phyloP scores from a whole-genome alignment of 1,140 invertebrate genomes.

The Drosophila funebris region DNA sequence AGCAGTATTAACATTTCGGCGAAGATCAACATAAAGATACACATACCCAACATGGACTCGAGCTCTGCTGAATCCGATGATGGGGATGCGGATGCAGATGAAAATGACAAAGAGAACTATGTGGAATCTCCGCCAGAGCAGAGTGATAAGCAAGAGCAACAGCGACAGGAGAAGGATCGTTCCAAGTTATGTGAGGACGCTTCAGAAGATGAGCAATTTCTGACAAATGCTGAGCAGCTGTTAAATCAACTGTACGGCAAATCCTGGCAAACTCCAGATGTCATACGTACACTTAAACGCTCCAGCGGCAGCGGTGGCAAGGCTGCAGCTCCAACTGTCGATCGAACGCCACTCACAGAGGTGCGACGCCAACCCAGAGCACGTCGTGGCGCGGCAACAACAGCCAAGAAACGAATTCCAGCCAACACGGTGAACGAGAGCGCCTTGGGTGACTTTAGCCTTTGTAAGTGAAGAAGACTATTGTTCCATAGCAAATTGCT shows the following conservation, averaged over 20 bases:
- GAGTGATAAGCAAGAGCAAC: neutral
- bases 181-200: constrained; percentile 13
- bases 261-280: constrained; percentile 84
- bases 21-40: constrained; percentile 79
- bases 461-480: constrained; percentile 52
- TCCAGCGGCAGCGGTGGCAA: constrained; percentile 55
- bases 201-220: constrained; percentile 60
- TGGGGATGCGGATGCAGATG: neutral
- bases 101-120: neutral
- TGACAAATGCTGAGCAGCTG: constrained; percentile 83
- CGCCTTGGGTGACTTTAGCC: constrained; percentile 63
- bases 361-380: constrained; percentile 17
- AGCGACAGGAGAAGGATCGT: neutral
- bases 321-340: neutral
- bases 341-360: constrained; percentile 24
- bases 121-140: neutral
- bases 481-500: too few relatives aligned
- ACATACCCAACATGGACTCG: constrained; percentile 51
- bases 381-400: constrained; percentile 3
- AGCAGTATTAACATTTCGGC: constrained; percentile 80
- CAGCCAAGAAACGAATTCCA: constrained; percentile 12
- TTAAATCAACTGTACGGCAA: constrained; percentile 85
- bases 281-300: constrained; percentile 60
- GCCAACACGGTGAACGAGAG: constrained; percentile 46
- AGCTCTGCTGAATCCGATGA: constrained; percentile 46